Evolutionary conservation across 2,113 vertebrate genomes (phyloP), one percentile per base, ranked within the genome.

Genomic region (Mohoua ochrocephala): DNA sequence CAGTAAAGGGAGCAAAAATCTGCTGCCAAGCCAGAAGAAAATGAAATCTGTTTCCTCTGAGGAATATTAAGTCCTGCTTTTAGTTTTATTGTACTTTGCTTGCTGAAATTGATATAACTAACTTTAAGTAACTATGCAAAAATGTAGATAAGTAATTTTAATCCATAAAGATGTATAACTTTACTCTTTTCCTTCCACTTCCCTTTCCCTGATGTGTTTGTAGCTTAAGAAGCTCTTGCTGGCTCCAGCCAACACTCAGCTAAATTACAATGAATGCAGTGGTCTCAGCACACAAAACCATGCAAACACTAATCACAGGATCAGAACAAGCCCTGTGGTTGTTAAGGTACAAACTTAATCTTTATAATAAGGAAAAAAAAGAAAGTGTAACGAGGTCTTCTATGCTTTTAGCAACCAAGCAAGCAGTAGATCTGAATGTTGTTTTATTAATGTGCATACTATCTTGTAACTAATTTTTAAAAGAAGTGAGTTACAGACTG

Each of bases 151-250:
- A 71, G 18, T 75, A 3, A 67, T 90, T 96, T 74, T 56, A 68
- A 75, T 94, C 52, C 39, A 45, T 86, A 74, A 61, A 93, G 67
- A 92, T 92, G 61, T n/a, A 4, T 98, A 97, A 98, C 86, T 83
- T 81, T 64, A 78, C 67, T 97, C 53, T 65, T 81, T 92, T 97
- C 81, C 71, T 91, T 73, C 74, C 76, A 47, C 52, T 65, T 89
- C 44, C 53, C 53, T 83, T 97, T 94, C 56, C 92, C 87, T 93
- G 42, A 74, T 98, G 81, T 97, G 47, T 97, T 97, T 97, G 93
- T 98, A 99, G 99, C 98, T 99, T 98, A 99, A 99, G 99, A 99
- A 99, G 98, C 99, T 99, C 98, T 98, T 99, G 98, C 98, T 99
- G 98, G 99, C 99, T 93, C 99, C 99, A 61, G 99, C 99, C 97